phyloP scores from a whole-genome alignment of 2,797 vertebrate genomes.

The Echiichthys vipera region DNA sequence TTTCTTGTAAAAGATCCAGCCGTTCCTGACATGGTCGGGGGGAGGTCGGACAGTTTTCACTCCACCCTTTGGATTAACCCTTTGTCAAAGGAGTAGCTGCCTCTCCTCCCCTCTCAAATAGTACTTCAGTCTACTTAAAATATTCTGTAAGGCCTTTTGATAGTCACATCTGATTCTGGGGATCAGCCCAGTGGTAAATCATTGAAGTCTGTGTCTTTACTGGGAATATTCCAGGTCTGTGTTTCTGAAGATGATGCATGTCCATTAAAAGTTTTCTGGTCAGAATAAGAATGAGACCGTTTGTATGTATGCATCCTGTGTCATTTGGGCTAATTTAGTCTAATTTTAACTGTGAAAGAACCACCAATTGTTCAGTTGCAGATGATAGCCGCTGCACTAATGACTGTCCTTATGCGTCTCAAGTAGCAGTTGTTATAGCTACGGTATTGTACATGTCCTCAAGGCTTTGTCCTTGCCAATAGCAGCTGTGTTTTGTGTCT shows the following conservation, averaged over 20 bases:
- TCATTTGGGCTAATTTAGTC: neutral
- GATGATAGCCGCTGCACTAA: neutral
- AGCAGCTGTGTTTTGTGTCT: constrained; percentile 62
- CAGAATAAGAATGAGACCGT: neutral
- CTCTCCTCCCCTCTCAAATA: neutral
- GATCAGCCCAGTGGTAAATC: constrained; percentile 15
- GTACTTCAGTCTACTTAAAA: neutral
- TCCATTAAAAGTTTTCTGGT: neutral
- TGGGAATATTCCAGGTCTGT: constrained; percentile 13
- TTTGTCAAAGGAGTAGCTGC: neutral
- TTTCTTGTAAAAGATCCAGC: constrained; percentile 21
- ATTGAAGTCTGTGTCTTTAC: constrained; percentile 9
- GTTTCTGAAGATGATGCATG: neutral
- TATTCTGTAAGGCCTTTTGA: neutral
- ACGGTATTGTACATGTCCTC: constrained; percentile 41
- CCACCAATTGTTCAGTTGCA: neutral
- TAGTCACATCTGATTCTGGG: neutral
- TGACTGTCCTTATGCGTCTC: constrained; percentile 12
- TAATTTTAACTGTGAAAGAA: neutral
- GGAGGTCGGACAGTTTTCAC: neutral
- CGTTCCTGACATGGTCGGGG: constrained; percentile 1
- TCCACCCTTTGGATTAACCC: neutral
- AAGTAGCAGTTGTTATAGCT: constrained; percentile 53
- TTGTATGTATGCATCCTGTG: neutral
- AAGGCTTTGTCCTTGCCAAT: constrained; percentile 39